Base-by-base conservation (phyloP, 2,888 invertebrate genomes). In the Protula sp. region DNA sequence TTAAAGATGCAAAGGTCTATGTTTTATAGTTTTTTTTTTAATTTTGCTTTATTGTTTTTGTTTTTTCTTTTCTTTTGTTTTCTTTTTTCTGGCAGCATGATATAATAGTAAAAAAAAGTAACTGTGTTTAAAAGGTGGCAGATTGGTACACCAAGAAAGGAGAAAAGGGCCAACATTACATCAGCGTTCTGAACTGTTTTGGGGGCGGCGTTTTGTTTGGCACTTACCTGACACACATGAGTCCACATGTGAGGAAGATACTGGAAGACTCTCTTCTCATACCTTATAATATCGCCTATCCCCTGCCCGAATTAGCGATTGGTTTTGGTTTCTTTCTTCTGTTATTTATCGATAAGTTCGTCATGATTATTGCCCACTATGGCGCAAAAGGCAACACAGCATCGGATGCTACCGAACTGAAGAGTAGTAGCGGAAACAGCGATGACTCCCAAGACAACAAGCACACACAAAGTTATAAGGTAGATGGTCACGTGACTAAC, bases 171-270 rank as follows among this genome's bases (percentile, higher is more conserved):
- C 26, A 52, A 24, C n/a, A 19, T 5, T 57, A 57, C 27, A 9
- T 27, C 29, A 48, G 26, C 14, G 14, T 63, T 31, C 30, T 61
- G 31, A 63, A 31, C 30, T 76, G 76, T 57, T 57, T 75, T 38
- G 70, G 74, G 48, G 74, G 72, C 29, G 77, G 77, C 14, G 73
- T 77, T 27, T 77, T 77, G 58, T 62, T 77, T 29, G 76, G 71
- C 2, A 73, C 74, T 66, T 77, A 74, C 63, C 73, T 77, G 58
- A 62, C 77, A 19, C 72, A 72, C 30, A 65, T 77, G 30, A 63
- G 75, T 28, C 77, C 77, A 1, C 68, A 72, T 58, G 76, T 74
- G 14, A 58, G 68, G 50, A 66, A 70, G 45, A 67, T 73, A 55
- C 68, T 73, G 50, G 52, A 62, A 3, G 58, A 45, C 1, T 28